Evolutionary conservation across 2,797 vertebrate species (phyloP), one percentile per base, ranked within the genome.

Genomic region (Petrocephalus schoutedeni): DNA sequence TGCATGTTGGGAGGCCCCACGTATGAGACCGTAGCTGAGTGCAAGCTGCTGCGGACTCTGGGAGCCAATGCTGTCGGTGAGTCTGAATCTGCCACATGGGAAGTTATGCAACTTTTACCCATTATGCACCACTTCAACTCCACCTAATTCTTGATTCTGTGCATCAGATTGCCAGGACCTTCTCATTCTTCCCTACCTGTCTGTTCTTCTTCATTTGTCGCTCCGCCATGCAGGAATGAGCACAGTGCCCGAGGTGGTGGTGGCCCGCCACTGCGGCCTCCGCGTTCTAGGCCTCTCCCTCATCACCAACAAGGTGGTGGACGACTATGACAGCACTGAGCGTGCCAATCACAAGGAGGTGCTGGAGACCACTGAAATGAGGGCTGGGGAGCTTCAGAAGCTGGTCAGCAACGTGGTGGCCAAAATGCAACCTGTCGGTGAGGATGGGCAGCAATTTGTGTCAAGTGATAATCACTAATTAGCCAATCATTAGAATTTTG

Each of bases 281-380:
- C 94, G 95, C 0, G 96, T 98, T 85, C 91, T 98, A 6, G 97
- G 97, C 57, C 91, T 98, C 86, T 97, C 97, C 8, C 95, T 98
- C 85, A 96, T 98, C 91, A 97, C 97, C 91, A 97, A 97, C 94
- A 96, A 94, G 64, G 96, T 90, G 0, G 95, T 96, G 90, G 91
- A 85, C 9, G 94, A 96, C 89, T 98, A 97, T 1, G 88, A 90
- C 88, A 94, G 93, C 36, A 0, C 89, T 0, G 94, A 96, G 84
- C 92, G 86, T 1, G 92, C 94, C 16, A 96, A 95, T 92, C 97
- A 98, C 0, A 90, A 93, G 5, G 95, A 96, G 67, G 96, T 97
- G 59, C 95, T 97, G 90, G 91, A 77, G 28, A 95, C 95, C 59
- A 93, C 94, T 4, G 0, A 86, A n/a, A 86, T 0, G 10, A 92